These are phyloP conservation scores for Athene noctua DNA, from an alignment of 2,113 vertebrate genomes.

Conservation along the genomic window DNA sequence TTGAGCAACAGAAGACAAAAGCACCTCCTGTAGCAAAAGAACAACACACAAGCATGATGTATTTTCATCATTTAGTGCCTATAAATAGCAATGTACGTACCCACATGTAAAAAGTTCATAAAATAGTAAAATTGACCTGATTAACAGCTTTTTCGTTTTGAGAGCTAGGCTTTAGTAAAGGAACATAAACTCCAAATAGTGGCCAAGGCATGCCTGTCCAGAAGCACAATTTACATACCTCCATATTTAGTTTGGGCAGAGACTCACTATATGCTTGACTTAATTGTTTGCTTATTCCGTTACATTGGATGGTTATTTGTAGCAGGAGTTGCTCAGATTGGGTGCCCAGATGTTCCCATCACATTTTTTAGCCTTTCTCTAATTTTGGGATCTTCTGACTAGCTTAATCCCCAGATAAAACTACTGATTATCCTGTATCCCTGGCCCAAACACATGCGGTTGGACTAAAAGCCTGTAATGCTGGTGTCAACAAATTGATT, in stretches of 20 bases:
- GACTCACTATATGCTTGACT: neutral
- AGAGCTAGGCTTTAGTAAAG: neutral
- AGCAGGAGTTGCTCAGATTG: neutral
- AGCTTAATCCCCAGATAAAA: slow-evolving; percentile 18
- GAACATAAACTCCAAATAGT: neutral
- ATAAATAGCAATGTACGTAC: neutral
- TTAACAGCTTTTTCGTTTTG: neutral
- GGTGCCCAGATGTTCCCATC: neutral
- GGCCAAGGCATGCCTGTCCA: neutral
- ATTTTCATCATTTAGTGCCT: neutral
- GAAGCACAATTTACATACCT: neutral
- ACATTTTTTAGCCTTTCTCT: neutral
- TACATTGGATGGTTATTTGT: neutral
- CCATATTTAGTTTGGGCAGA: neutral
- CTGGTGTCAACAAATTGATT: slow-evolving; percentile 19
- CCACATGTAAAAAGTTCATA: neutral
- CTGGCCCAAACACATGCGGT: neutral
- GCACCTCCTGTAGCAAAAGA: neutral
- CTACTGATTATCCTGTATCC: neutral
- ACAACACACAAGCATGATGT: fast-evolving
- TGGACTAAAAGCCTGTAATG: slow-evolving; percentile 15
- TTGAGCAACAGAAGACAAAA: neutral
- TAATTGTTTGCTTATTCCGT: neutral
- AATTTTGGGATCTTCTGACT: slow-evolving; percentile 4
- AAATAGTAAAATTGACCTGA: neutral